phyloP scores from a whole-genome alignment of 2,113 vertebrate species.

The Melanotaenia duboulayi region DNA sequence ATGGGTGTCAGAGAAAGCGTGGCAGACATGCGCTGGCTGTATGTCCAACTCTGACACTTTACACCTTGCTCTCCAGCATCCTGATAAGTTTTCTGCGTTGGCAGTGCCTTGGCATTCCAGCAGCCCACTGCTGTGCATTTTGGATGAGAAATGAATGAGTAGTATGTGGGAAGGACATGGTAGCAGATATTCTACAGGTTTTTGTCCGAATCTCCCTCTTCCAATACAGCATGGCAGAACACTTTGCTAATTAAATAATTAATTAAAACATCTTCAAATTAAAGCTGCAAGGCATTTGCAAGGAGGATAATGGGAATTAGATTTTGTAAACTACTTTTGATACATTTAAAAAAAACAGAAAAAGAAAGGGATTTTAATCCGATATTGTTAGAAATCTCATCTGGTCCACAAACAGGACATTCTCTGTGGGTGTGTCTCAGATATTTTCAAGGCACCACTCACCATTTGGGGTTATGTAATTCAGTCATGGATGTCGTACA shows the following conservation, averaged over 20 bases:
- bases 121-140: slow-evolving; percentile 17
- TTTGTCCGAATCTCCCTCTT: slow-evolving; percentile 23
- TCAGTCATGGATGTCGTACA: slow-evolving; percentile 55
- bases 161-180: slow-evolving; percentile 20
- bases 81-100: slow-evolving; percentile 51
- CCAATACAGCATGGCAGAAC: slow-evolving; percentile 25
- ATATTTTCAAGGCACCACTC: slow-evolving; percentile 54
- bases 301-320: background rate
- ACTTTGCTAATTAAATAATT: slow-evolving; percentile 34
- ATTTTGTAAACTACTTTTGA: background rate
- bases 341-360: background rate
- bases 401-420: slow-evolving; percentile 9
- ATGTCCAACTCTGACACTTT: slow-evolving; percentile 70
- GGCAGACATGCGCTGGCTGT: slow-evolving; percentile 60
- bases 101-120: slow-evolving; percentile 41
- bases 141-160: slow-evolving; percentile 35
- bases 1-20: slow-evolving; percentile 66
- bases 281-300: background rate
- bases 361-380: background rate
- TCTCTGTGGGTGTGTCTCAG: slow-evolving; percentile 42
- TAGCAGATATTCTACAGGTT: slow-evolving; percentile 36
- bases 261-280: slow-evolving; percentile 3
- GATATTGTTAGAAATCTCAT: background rate
- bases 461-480: slow-evolving; percentile 65
- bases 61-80: slow-evolving; percentile 60